A percentile compares a stretch with the other conserved stretches of the same genome.
phyloP scores from a whole-genome alignment of 2,113 vertebrate species.

The Malurus alboscapulatus region DNA sequence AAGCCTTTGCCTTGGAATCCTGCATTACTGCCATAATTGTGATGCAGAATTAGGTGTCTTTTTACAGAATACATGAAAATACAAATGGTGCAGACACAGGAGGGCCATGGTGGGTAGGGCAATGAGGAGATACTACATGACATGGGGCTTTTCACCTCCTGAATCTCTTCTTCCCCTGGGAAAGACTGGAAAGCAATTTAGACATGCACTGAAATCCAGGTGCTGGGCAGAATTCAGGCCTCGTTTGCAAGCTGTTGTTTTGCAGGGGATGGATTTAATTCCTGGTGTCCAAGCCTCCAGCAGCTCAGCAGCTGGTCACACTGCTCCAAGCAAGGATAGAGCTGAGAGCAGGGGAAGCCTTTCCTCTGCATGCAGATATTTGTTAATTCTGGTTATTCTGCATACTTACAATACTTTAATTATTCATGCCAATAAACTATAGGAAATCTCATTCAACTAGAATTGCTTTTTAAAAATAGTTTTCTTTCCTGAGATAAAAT shows the following conservation, averaged over 20 bases:
- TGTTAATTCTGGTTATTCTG: background rate
- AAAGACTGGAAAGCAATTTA: background rate
- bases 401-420: background rate
- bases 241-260: background rate
- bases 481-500: background rate
- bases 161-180: background rate
- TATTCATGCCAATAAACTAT: conserved; percentile 14
- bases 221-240: background rate
- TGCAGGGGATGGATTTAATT: background rate
- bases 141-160: background rate
- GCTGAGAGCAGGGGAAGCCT: background rate
- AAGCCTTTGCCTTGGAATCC: conserved; percentile 40
- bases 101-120: background rate
- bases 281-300: background rate
- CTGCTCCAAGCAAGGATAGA: background rate
- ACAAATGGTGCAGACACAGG: background rate
- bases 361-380: accelerated
- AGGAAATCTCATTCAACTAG: conserved; percentile 33
- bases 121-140: background rate
- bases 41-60: background rate
- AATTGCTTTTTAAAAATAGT: background rate
- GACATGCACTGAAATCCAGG: background rate
- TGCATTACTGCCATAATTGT: background rate
- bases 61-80: background rate
- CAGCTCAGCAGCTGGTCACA: background rate